Percentiles rank a stretch among this genome's conserved stretches.
phyloP scores from a whole-genome alignment of 2,113 vertebrate species.

The Aix galericulata region DNA sequence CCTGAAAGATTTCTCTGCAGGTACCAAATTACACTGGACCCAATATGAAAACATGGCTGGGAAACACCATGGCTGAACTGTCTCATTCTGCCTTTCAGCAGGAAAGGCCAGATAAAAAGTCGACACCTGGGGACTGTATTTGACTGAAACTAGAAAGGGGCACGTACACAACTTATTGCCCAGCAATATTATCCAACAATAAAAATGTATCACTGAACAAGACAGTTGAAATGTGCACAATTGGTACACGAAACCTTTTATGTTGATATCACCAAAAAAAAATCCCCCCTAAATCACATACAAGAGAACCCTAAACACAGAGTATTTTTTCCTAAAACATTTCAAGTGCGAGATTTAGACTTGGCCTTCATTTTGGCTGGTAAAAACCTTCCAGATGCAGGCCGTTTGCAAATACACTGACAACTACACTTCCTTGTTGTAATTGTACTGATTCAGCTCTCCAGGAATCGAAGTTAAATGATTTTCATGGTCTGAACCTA shows the following conservation, averaged over 20 bases:
- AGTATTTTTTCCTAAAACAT: not conserved
- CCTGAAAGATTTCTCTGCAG: not conserved
- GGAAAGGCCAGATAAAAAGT: not conserved
- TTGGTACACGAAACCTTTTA: not conserved
- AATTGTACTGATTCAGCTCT: not conserved
- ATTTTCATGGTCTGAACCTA: not conserved
- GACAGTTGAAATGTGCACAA: not conserved
- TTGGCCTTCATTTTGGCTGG: not conserved
- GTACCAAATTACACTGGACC: not conserved
- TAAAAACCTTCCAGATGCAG: not conserved
- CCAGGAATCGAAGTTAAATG: not conserved
- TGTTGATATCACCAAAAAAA: not conserved
- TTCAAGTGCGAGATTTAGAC: not conserved
- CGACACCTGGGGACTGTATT: not conserved
- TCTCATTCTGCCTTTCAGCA: not conserved
- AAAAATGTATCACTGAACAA: not conserved
- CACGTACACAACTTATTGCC: not conserved
- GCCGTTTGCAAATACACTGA: not conserved
- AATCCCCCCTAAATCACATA: rapidly evolving
- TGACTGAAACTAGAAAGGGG: not conserved
- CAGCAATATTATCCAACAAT: not conserved
- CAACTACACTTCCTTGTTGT: not conserved
- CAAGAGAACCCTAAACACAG: not conserved
- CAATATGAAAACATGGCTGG: not conserved
- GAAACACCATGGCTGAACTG: not conserved